A percentile compares a stretch with the other conserved stretches of the same genome.
Conservation (phyloP, 2,888 invertebrate genomes). For the Hedychridium roseum region DNA sequence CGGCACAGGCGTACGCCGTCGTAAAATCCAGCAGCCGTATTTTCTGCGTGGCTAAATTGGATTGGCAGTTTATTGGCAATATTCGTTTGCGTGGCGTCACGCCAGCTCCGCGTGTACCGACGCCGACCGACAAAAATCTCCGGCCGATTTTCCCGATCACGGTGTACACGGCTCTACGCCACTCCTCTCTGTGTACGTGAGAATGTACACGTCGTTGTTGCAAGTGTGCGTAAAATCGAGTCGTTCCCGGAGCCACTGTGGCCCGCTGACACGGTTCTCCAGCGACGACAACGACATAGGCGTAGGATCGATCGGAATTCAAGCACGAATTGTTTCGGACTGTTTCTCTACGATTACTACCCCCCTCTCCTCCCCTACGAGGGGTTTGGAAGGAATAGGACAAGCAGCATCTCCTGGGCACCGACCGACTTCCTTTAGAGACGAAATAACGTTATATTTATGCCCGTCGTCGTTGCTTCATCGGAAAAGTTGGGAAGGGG, state of each 20-base stretch:
- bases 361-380: too few relatives aligned
- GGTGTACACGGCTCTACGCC: conserved; percentile 2
- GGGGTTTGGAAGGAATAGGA: too few relatives aligned
- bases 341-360: too few relatives aligned
- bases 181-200: conserved; percentile 3
- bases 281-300: conserved; percentile 1
- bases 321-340: too few relatives aligned
- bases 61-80: conserved; percentile 62
- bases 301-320: not conserved
- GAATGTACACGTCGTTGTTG: conserved; percentile 8
- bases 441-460: too few relatives aligned
- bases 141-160: not conserved
- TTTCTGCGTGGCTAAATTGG: conserved; percentile 60
- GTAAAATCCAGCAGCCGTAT: conserved; percentile 52
- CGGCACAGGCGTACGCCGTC: conserved; percentile 9
- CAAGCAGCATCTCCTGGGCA: too few relatives aligned
- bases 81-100: conserved; percentile 59
- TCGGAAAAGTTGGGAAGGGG: too few relatives aligned
- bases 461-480: too few relatives aligned
- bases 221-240: conserved; percentile 13
- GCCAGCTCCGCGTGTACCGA: conserved; percentile 47
- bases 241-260: conserved; percentile 19
- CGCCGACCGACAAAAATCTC: conserved; percentile 44
- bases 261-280: conserved; percentile 20
- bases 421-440: too few relatives aligned